Base-by-base conservation (phyloP, 1,140 invertebrate species). In the Zaprionus inermis region DNA sequence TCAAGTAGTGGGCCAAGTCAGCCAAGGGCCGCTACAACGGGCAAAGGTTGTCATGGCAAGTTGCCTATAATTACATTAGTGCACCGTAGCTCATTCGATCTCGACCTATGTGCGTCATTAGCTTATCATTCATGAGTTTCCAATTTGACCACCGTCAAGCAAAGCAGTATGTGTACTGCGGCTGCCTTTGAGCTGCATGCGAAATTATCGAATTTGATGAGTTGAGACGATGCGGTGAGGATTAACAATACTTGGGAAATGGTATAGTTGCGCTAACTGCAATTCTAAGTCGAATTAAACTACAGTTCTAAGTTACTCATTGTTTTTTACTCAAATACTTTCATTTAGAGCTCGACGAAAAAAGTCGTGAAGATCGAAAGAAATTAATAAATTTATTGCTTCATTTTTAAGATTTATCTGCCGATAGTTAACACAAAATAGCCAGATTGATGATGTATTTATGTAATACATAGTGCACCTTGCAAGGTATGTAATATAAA, bases 11-110 rank as follows among this genome's bases (percentile, higher is more conserved):
- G 10, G 44, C 44, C 58, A 56, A 49, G 44, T 28, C 67, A 14
- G 36, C 67, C 12, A 32, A 5, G 3, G 4, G 1, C 18, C 44
- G 44, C 18, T 12, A 11, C 30, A 28, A 6, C 46, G 57, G 49
- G 20, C 10, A 30, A 52, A 59, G 54, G 66, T 78, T 69, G 70
- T 38, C 72, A 70, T 78, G 64, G 49, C 79, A 88, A 88, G 84
- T 89, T 74, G 80, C 70, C 72, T 72, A 79, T 88, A 88, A 88
- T 88, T 88, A 83, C 83, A 83, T 88, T 88, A 88, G 76, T 88
- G 66, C 63, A 18, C 44, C 63, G 81, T 55, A 80, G 70, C 73
- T 30, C 61, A 60, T 22, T 44, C 14, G 72, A 79, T 77, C 44
- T 49, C 67, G 76, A 76, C 68, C 79, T 69, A 74, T 88, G 82